Evolutionary conservation across 2,888 invertebrate species (phyloP).

Genomic region (Abscondita cerata): DNA sequence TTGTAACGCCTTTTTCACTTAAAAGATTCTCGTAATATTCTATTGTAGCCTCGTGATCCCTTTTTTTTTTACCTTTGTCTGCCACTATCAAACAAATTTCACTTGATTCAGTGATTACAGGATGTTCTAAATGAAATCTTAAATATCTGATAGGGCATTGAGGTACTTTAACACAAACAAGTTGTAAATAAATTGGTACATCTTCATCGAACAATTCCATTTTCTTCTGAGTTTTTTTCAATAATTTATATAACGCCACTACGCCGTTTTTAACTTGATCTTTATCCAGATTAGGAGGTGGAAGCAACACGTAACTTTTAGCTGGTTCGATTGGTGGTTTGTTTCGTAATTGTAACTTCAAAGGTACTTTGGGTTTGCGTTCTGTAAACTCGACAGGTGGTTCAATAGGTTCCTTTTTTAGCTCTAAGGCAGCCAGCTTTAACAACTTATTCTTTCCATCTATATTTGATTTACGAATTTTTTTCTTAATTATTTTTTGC

Average conservation of each 20-base stretch:
- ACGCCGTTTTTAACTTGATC: conserved; percentile 49
- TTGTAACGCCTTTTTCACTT: conserved; percentile 64
- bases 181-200: conserved; percentile 65
- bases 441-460: too few relatives aligned
- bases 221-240: conserved; percentile 49
- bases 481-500: too few relatives aligned
- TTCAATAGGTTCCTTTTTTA: too few relatives aligned
- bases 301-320: not conserved
- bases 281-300: conserved; percentile 16
- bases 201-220: conserved; percentile 64
- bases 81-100: conserved; percentile 81
- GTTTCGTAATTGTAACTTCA: too few relatives aligned
- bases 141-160: conserved; percentile 65
- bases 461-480: too few relatives aligned
- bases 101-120: conserved; percentile 67
- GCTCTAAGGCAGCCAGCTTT: too few relatives aligned
- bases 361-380: too few relatives aligned
- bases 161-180: conserved; percentile 71
- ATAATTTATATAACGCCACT: conserved; percentile 52
- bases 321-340: not conserved
- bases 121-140: conserved; percentile 68
- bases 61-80: conserved; percentile 74
- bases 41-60: conserved; percentile 77
- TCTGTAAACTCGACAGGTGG: too few relatives aligned
- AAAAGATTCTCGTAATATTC: conserved; percentile 75